These are phyloP conservation scores for Malurus melanocephalus DNA, from an alignment of 2,113 vertebrate genomes.

Conservation along the genomic window DNA sequence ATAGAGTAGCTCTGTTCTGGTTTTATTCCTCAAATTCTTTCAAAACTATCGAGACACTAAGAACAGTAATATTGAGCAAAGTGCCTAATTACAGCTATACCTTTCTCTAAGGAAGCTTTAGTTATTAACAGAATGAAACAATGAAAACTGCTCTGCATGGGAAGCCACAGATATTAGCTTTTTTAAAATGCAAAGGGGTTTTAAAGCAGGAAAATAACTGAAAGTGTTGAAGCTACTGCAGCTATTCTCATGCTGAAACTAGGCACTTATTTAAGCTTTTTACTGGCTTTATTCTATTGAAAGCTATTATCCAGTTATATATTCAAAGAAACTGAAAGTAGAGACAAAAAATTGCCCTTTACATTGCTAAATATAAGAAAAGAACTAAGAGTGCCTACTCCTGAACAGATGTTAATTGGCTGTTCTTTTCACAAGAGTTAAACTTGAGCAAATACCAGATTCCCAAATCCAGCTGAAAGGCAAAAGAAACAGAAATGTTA, in stretches of 20 bases:
- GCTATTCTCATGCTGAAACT: background rate
- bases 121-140: background rate
- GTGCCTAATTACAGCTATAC: background rate
- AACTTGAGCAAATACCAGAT: slow-evolving; percentile 16
- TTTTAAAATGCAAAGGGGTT: background rate
- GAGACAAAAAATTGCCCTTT: slow-evolving; percentile 2
- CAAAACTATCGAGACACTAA: background rate
- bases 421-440: slow-evolving; percentile 27
- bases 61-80: background rate
- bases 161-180: background rate
- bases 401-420: slow-evolving; percentile 22
- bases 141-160: background rate
- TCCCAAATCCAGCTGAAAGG: slow-evolving; percentile 50
- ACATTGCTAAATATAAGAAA: background rate
- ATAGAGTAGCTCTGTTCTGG: background rate
- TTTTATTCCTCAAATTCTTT: background rate
- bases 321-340: background rate
- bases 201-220: background rate
- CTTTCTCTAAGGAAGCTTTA: background rate
- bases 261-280: background rate
- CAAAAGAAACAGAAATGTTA: slow-evolving; percentile 53
- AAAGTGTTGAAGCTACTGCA: background rate
- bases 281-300: background rate
- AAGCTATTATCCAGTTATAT: background rate
- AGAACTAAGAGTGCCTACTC: background rate